Evolutionary conservation across 2,113 vertebrate genomes (phyloP), one percentile per base, ranked within the genome.

Genomic region (Podarcis cretensis): DNA sequence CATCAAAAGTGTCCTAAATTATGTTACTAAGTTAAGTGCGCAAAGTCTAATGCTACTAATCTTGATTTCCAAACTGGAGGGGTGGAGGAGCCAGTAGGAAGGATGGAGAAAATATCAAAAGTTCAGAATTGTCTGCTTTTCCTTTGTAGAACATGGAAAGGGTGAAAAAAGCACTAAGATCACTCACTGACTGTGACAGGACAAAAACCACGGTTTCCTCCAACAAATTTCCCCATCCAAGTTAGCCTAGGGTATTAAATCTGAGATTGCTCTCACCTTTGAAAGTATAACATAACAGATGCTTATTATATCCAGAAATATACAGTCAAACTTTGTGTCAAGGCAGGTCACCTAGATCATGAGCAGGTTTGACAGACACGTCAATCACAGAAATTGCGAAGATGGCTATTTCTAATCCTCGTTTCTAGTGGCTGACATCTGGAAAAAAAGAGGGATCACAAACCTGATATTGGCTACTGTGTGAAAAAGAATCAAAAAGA

Each of bases 211-310:
- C 7, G 59, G 23, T 6, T 92, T 91, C 87, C 88, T 87, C 27
- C 87, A 92, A 16, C 83, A 86, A 43, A 89, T 86, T 48, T 6
- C 87, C 59, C 59, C 78, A 86, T 74, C 30, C 84, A 90, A 18
- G 89, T 95, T 95, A 96, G 94, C 48, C 84, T 54, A n/a, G 65
- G 20, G 37, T 88, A 95, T 91, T 93, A 95, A 92, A 92, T 21
- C 30, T 81, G 76, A 94, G 87, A 94, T 90, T 93, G 66, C 1
- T 94, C 77, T 79, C 85, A 37, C 69, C 83, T 93, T 94, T 85
- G 86, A 27, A 73, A 90, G 57, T 83, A 85, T 14, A 78, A 85
- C 18, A 7, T 48, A 94, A 66, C 59, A 93, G 4, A 32, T 93
- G 81, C 84, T 95, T 83, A 94, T 95, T 90, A 95, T 48, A 92